Conservation (phyloP, 1,140 invertebrate genomes). For the Drosophila ficusphila region DNA sequence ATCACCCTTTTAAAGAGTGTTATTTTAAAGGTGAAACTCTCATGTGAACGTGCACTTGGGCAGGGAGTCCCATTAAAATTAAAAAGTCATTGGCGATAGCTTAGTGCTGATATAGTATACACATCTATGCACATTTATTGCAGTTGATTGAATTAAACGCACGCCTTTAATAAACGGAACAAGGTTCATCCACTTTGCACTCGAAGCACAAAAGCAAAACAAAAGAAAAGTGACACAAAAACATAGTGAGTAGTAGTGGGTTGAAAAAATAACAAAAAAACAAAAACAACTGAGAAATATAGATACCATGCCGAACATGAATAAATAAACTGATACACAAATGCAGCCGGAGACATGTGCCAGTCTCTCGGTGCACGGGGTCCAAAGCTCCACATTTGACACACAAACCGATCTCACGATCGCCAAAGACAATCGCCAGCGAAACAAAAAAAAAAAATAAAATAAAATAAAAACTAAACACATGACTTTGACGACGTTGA, state of each 20-base stretch:
- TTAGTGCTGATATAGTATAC: conserved; percentile 9
- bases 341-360: conserved; percentile 63
- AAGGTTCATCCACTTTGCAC: conserved; percentile 43
- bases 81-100: conserved; percentile 24
- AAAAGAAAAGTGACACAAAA: conserved; percentile 37
- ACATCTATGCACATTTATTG: conserved; percentile 21
- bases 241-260: conserved; percentile 20
- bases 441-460: too few species aligned
- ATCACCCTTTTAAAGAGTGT: background rate
- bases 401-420: conserved; percentile 59
- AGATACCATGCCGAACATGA: conserved; percentile 6
- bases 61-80: conserved; percentile 44
- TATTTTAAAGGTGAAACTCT: background rate
- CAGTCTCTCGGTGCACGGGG: conserved; percentile 31
- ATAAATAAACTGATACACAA: conserved; percentile 57
- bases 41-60: conserved; percentile 62
- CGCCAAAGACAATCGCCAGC: conserved; percentile 41
- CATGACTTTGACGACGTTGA: conserved; percentile 53
- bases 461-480: too few species aligned
- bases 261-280: conserved; percentile 11
- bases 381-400: conserved; percentile 48
- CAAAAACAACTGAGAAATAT: conserved; percentile 4
- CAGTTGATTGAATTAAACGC: conserved; percentile 35
- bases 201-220: conserved; percentile 3
- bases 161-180: conserved; percentile 34